Evolutionary conservation across 2,888 invertebrate genomes (phyloP).

Genomic region (Phymatocera aterrima): DNA sequence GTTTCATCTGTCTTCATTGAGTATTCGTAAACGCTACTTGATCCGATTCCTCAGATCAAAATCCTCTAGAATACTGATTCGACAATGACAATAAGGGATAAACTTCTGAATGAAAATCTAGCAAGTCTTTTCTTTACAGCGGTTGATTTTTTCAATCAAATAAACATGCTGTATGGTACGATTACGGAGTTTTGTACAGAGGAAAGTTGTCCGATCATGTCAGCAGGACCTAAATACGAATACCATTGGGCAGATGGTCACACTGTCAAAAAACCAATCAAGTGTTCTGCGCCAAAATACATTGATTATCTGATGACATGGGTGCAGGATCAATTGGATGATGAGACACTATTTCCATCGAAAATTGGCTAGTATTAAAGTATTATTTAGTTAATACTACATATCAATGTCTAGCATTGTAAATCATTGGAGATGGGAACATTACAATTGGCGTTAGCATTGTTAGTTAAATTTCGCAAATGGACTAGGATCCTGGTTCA

Average conservation of each 20-base stretch:
- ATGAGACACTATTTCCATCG: constrained; percentile 98
- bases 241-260: constrained; percentile 99
- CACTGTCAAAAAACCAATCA: constrained; percentile 98
- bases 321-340: constrained; percentile 99
- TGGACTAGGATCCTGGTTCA: background rate
- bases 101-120: background rate
- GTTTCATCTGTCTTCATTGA: too few relatives aligned
- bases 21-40: too few relatives aligned
- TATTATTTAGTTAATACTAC: constrained; percentile 16
- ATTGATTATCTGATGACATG: constrained; percentile 99
- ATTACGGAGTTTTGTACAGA: constrained; percentile 99
- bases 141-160: constrained; percentile 99
- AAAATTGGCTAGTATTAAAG: constrained; percentile 85
- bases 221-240: constrained; percentile 99
- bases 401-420: background rate
- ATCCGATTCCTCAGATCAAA: too few relatives aligned
- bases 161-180: constrained; percentile 99
- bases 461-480: background rate
- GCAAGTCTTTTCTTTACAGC: constrained; percentile 80
- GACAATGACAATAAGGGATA: too few relatives aligned
- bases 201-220: constrained; percentile 98
- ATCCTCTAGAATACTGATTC: too few relatives aligned
- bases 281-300: constrained; percentile 99
- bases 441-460: constrained; percentile 6
- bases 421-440: background rate